Conservation (phyloP, 1,140 invertebrate genomes). For the Cydia fagiglandana region DNA sequence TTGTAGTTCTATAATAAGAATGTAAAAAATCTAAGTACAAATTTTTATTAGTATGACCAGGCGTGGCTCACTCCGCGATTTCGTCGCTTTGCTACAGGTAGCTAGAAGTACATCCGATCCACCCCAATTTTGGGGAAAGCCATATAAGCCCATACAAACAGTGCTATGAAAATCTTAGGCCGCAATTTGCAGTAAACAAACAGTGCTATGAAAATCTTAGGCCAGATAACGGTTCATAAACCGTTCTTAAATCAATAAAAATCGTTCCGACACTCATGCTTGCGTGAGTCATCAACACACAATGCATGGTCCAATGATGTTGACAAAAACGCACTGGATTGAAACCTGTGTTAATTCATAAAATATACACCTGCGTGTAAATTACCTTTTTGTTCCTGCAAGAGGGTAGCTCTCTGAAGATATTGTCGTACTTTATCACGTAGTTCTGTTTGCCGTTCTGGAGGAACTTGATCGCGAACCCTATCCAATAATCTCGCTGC, state of each 20-base stretch:
- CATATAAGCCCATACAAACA: no score
- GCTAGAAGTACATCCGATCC: no score
- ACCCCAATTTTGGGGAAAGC: no score
- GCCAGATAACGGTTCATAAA: neutral
- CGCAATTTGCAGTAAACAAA: neutral
- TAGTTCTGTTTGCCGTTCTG: conserved; percentile 57
- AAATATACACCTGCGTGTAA: neutral
- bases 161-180: no score
- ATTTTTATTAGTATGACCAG: no score
- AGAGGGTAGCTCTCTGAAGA: conserved; percentile 57
- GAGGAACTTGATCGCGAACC: conserved; percentile 52
- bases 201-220: neutral
- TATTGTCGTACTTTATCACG: conserved; percentile 66
- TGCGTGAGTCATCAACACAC: conserved; percentile 35
- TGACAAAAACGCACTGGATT: neutral
- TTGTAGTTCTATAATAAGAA: no score
- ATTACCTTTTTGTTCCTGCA: conserved; percentile 66
- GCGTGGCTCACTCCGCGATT: no score
- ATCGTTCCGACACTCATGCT: neutral
- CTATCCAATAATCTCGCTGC: conserved; percentile 62
- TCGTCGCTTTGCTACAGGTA: no score
- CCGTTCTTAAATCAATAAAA: conserved; percentile 14
- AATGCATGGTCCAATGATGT: conserved; percentile 2
- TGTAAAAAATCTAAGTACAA: no score
- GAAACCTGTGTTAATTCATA: neutral